Evolutionary conservation across 2,113 vertebrate species (phyloP).

Genomic region (Pelvicachromis taeniatus): DNA sequence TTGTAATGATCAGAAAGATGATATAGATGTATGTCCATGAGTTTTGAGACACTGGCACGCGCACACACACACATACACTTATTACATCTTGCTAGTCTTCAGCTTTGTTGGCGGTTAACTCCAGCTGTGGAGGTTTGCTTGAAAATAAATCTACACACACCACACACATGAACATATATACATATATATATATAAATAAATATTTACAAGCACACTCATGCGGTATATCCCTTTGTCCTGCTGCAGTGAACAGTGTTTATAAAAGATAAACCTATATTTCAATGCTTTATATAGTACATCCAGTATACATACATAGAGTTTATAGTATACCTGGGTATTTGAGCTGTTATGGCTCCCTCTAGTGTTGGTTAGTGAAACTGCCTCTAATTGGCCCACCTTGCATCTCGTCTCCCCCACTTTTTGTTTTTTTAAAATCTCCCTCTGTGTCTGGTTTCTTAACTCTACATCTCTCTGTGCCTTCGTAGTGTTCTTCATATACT

Average conservation of each 20-base stretch:
- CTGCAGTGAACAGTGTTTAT: slow-evolving; percentile 66
- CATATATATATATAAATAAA: neutral
- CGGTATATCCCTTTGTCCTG: slow-evolving; percentile 57
- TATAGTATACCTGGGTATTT: slow-evolving; percentile 58
- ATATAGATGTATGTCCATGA: slow-evolving; percentile 41
- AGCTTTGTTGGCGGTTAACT: slow-evolving; percentile 48
- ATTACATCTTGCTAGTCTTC: slow-evolving; percentile 15
- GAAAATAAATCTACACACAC: slow-evolving; percentile 3
- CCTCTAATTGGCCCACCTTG: slow-evolving; percentile 30
- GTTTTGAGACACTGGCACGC: slow-evolving; percentile 15
- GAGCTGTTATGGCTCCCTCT: slow-evolving; percentile 59
- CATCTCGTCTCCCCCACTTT: neutral
- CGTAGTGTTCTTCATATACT: slow-evolving; percentile 44
- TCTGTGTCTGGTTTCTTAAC: slow-evolving; percentile 19
- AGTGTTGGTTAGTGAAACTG: slow-evolving; percentile 59
- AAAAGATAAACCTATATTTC: slow-evolving; percentile 66
- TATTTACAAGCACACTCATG: slow-evolving; percentile 40
- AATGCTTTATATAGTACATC: slow-evolving; percentile 62
- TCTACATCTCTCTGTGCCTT: slow-evolving; percentile 70
- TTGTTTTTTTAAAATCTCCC: neutral
- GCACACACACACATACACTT: neutral
- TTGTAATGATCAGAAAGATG: slow-evolving; percentile 33
- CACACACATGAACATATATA: neutral
- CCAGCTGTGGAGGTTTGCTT: slow-evolving; percentile 31
- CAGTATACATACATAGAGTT: slow-evolving; percentile 56